These are phyloP conservation scores for Amblyjoppa fuscipennis DNA, from an alignment of 2,888 invertebrate genomes.

Conservation along the genomic window DNA sequence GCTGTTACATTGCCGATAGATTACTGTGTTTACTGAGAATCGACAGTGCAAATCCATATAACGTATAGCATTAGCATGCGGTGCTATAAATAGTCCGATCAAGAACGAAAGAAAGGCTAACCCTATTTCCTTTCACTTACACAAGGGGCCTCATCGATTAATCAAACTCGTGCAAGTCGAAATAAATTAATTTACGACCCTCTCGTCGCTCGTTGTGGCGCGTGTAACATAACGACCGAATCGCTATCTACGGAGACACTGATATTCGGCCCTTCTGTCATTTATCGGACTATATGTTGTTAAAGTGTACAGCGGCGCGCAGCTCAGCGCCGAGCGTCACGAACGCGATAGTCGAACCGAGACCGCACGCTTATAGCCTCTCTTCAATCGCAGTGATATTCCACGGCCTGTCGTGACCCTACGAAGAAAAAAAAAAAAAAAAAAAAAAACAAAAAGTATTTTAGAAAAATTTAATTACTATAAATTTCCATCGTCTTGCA, in stretches of 20 bases:
- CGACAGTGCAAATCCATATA: too few species aligned
- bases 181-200: conserved; percentile 40
- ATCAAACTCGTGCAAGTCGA: conserved; percentile 23
- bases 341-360: conserved; percentile 10
- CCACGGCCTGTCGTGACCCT: not conserved
- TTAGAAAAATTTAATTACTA: conserved; percentile 1
- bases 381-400: not conserved
- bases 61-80: too few species aligned
- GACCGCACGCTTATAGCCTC: conserved; percentile 7
- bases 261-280: not conserved
- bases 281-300: not conserved
- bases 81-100: conserved; percentile 10
- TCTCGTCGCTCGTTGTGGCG: not conserved
- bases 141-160: conserved; percentile 2
- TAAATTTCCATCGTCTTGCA: conserved; percentile 13
- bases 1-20: too few species aligned
- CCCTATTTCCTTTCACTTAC: conserved; percentile 19
- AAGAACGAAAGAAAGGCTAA: not conserved
- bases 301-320: not conserved
- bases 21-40: too few species aligned
- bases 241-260: not conserved
- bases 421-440: not conserved
- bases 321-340: not conserved
- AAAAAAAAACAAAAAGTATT: too few species aligned
- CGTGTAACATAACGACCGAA: not conserved